These are phyloP conservation scores for Sander lucioperca DNA, from an alignment of 2,113 vertebrate species.

Conservation along the genomic window DNA sequence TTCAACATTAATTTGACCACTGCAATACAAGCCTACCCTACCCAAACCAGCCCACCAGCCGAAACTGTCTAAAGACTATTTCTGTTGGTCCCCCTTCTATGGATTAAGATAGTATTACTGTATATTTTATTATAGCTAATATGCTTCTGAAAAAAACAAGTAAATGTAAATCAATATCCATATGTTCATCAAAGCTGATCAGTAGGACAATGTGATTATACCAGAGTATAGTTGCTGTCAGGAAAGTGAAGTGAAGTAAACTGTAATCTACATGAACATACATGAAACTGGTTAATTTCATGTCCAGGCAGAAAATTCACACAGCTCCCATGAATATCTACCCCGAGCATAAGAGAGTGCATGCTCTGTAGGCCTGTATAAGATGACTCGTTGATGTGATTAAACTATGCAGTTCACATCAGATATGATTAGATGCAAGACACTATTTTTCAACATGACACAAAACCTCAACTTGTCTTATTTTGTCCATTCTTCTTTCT, in stretches of 20 bases:
- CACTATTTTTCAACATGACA: conserved; percentile 22
- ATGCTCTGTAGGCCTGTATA: neutral
- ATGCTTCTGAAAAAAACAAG: neutral
- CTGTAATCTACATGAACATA: neutral
- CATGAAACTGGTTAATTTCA: neutral
- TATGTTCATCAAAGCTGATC: neutral
- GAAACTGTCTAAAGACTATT: neutral
- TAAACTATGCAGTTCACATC: conserved; percentile 6
- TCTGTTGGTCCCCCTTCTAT: neutral
- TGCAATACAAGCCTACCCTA: no score
- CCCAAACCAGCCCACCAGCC: no score
- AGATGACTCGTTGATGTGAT: conserved; percentile 7
- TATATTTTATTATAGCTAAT: neutral
- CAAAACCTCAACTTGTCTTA: conserved; percentile 6
- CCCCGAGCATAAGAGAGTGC: neutral
- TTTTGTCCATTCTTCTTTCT: neutral
- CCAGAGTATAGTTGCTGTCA: neutral
- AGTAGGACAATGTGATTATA: neutral
- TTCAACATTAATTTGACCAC: no score
- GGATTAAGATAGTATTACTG: neutral
- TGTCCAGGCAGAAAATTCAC: neutral
- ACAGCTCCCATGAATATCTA: neutral
- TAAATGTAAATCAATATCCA: neutral
- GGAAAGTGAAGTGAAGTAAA: neutral
- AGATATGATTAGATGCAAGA: conserved; percentile 10